Evolutionary conservation across 1,140 invertebrate species (phyloP), one percentile per base, ranked within the genome.

Genomic region (Macrotrachela quadricornifera): DNA sequence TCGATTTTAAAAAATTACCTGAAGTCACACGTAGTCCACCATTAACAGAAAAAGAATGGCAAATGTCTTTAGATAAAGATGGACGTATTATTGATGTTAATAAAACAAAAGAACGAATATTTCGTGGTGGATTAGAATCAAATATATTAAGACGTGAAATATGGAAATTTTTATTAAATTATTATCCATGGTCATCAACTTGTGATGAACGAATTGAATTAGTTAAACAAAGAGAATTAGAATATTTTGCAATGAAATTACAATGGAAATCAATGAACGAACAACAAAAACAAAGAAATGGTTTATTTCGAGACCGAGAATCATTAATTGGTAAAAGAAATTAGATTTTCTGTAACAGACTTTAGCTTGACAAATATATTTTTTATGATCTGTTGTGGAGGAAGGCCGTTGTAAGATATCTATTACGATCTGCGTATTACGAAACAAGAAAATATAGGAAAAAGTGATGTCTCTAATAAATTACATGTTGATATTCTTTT

Each of bases 91-190:
- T 56, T 44, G 57, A 71, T 56, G 50, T 64, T 8, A 62, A 68
- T 14, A 52, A 63, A 62, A 73, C 91, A 0, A 83, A 79, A 66
- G 75, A 81, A 61, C 75, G 81, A n/a, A 83, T 91, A 58, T 91
- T 88, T 67, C 77, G 78, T 71, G 87, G 87, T 61, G 80, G 80
- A 46, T 71, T 82, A 39, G 67, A 71, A 41, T 76, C 78, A 57
- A 73, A 4, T 30, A 73, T 75, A 16, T 73, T 95, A 54, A 71
- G 90, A 17, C 72, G 76, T 38, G 81, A 85, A 63, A 82, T 91
- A 0, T 97, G 91, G 91, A 95, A 92, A 64, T 95, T 82, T 70
- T 73, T 96, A 10, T 73, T 97, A 8, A 80, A 81, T 58, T 90
- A 85, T 63, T 84, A 82, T 65, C 76, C 79, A 0, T 92, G 85